Conservation (phyloP, 2,113 vertebrate genomes). For the Ahaetulla prasina region DNA sequence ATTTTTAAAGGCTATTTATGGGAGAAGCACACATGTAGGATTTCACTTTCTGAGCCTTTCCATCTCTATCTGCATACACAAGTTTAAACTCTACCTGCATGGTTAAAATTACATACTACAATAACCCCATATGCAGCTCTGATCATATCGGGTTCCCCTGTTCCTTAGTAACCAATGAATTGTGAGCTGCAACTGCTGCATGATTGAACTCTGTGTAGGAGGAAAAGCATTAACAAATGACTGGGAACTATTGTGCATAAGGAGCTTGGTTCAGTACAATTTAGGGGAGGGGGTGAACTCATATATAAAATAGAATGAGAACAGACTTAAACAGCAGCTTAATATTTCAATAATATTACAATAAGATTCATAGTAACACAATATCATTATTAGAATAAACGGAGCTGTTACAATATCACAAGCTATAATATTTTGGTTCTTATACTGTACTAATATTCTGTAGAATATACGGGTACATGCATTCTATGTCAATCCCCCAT, state of each 20-base stretch:
- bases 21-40: background rate
- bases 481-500: background rate
- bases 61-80: fast-evolving
- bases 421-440: background rate
- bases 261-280: background rate
- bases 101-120: background rate
- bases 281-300: background rate
- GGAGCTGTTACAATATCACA: background rate
- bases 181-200: background rate
- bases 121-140: background rate
- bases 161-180: background rate
- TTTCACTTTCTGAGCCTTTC: background rate
- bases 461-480: background rate
- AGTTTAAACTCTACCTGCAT: background rate
- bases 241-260: background rate
- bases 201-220: background rate
- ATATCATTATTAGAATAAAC: background rate
- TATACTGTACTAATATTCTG: background rate
- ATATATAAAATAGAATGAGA: background rate
- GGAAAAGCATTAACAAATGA: background rate
- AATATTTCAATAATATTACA: background rate
- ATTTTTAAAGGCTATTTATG: background rate
- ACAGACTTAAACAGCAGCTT: background rate
- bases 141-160: fast-evolving
- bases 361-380: background rate